Conservation (phyloP, 1,140 invertebrate genomes). For the Heliconius congener region DNA sequence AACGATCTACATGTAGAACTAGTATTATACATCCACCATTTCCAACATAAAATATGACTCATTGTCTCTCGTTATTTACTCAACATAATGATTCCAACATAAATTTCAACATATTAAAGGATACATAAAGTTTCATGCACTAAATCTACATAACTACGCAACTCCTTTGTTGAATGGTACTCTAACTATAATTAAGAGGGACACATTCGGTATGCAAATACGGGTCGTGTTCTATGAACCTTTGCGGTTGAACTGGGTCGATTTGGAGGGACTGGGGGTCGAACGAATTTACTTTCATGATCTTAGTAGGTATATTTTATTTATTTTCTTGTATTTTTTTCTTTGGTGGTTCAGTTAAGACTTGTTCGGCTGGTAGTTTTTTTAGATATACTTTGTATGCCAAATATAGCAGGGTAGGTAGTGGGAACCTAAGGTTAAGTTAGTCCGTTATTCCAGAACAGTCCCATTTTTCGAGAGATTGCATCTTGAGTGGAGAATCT, state of each 20-base stretch:
- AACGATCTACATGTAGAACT: too few relatives aligned
- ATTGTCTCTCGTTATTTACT: not conserved
- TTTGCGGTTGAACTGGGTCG: slow-evolving; percentile 6
- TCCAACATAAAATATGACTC: not conserved
- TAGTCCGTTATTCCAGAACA: too few relatives aligned
- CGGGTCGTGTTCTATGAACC: not conserved
- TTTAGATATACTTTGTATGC: too few relatives aligned
- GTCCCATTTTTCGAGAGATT: too few relatives aligned
- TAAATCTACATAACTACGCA: not conserved
- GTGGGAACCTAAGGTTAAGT: too few relatives aligned
- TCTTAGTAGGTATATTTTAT: not conserved
- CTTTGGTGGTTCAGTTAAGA: too few relatives aligned
- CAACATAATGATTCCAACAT: not conserved
- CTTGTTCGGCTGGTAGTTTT: too few relatives aligned
- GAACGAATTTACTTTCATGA: not conserved
- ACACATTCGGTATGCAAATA: slow-evolving; percentile 1
- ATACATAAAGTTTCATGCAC: not conserved
- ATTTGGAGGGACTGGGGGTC: not conserved
- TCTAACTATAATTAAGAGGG: slow-evolving; percentile 5
- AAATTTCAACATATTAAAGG: not conserved
- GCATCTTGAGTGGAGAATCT: too few relatives aligned
- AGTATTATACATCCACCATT: too few relatives aligned
- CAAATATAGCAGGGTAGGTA: too few relatives aligned
- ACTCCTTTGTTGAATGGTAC: not conserved
- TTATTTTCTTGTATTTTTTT: too few relatives aligned